A percentile compares a stretch with the other conserved stretches of the same genome.
These are phyloP conservation scores for Tholera decimalis DNA, from an alignment of 2,888 invertebrate genomes.

Conservation along the genomic window DNA sequence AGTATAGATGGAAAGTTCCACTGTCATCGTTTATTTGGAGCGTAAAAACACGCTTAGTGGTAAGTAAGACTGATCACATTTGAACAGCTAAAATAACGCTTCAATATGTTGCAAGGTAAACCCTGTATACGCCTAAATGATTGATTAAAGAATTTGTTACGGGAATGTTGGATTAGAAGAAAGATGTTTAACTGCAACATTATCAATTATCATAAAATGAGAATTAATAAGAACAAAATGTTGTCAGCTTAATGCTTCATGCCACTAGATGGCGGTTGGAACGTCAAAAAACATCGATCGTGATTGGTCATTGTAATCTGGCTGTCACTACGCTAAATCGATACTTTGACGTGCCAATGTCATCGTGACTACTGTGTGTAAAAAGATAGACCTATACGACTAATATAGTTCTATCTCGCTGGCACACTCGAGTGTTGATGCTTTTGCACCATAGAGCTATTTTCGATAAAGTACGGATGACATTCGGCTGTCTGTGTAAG, in stretches of 20 bases:
- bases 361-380: neutral
- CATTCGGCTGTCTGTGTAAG: no score
- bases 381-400: neutral
- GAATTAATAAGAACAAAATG: neutral
- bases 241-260: neutral
- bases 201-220: neutral
- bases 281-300: neutral
- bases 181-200: conserved; percentile 18
- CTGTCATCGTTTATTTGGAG: conserved; percentile 65
- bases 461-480: no score
- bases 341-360: neutral
- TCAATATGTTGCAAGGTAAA: conserved; percentile 42
- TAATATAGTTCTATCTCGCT: neutral
- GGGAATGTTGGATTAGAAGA: conserved; percentile 11
- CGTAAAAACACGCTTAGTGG: conserved; percentile 80
- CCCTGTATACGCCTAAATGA: conserved; percentile 44
- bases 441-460: neutral
- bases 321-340: neutral
- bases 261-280: neutral
- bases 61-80: conserved; percentile 78
- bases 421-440: neutral
- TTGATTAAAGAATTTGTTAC: conserved; percentile 11
- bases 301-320: neutral
- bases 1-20: conserved; percentile 25
- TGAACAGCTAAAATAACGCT: conserved; percentile 46